A percentile compares a stretch with the other conserved stretches of the same genome.
These are phyloP conservation scores for Poeciliopsis infans DNA, from an alignment of 2,797 vertebrate genomes.

Conservation along the genomic window DNA sequence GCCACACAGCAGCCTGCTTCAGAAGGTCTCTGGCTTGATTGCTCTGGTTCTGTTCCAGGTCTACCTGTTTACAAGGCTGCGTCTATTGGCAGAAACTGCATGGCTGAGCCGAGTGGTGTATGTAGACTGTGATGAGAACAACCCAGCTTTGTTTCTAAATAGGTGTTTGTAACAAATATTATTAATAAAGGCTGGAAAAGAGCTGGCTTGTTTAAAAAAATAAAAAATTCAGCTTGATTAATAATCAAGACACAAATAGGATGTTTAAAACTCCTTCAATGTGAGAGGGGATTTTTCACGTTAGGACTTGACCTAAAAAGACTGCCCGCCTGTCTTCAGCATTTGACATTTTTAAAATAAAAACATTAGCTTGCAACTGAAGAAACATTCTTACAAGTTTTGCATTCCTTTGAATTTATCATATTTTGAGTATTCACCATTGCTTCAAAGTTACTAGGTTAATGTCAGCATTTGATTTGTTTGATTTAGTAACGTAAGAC, in stretches of 20 bases:
- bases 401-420: background rate
- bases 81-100: background rate
- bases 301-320: background rate
- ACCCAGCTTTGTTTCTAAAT: conserved; percentile 16
- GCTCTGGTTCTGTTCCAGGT: conserved; percentile 37
- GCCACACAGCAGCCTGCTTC: conserved; percentile 42
- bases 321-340: background rate
- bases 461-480: background rate
- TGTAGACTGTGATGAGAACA: conserved; percentile 27
- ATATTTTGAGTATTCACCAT: background rate
- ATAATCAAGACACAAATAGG: background rate
- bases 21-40: conserved; percentile 49
- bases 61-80: conserved; percentile 27
- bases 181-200: background rate
- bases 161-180: conserved; percentile 1
- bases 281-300: background rate
- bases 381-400: background rate
- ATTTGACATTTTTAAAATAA: background rate
- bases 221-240: background rate
- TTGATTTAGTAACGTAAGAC: background rate
- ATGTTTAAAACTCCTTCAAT: background rate
- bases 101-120: conserved; percentile 7
- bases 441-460: background rate
- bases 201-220: background rate
- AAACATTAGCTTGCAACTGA: background rate